Evolutionary conservation across 2,113 vertebrate genomes (phyloP), one percentile per base, ranked within the genome.

Genomic region (Herpetotheres cachinnans): DNA sequence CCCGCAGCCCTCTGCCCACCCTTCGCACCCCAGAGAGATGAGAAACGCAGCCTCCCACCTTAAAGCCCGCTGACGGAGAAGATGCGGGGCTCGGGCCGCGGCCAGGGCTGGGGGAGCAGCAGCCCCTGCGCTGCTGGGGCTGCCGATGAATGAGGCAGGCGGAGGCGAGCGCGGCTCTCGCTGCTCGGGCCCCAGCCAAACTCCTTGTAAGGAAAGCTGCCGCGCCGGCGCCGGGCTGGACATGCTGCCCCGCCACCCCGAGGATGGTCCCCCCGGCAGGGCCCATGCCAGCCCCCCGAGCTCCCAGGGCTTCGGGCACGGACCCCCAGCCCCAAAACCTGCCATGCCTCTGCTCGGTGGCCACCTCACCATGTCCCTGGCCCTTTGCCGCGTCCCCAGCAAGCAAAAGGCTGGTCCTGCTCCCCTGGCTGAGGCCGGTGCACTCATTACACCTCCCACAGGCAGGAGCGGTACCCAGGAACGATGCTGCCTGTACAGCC

Each of bases 181-280:
- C 87, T 40, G 86, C 96, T 82, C 85, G 78, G 77, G 86, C 84
- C 73, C 79, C 93, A 40, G 96, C 97, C 98, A 70, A 97, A 69
- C 94, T 96, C 98, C 98, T 98, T 99, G 98, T 98, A 98, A 98
- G 98, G 98, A 93, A 98, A 84, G 92, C 91, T 32, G 92, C 90
- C 69, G 86, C 93, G 80, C 91, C 74, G 84, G 59, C 86, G 94
- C 92, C 84, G 36, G 36, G 77, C 93, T 26, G 93, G 97, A 89
- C 80, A 91, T 42, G 38, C 78, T 95, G 92, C 74, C 84, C 55
- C 55, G 89, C 81, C 55, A 24, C 92, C 56, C 92, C 62, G 65
- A 49, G 93, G 91, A 67, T 71, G 12, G 54, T 66, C n/a, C 52
- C 71, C 73, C 1, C 9, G 5, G 46, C 42, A 13, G 25, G 54